Evolutionary conservation across 2,113 vertebrate genomes (phyloP), one percentile per base, ranked within the genome.

Genomic region (Tautogolabrus adspersus): DNA sequence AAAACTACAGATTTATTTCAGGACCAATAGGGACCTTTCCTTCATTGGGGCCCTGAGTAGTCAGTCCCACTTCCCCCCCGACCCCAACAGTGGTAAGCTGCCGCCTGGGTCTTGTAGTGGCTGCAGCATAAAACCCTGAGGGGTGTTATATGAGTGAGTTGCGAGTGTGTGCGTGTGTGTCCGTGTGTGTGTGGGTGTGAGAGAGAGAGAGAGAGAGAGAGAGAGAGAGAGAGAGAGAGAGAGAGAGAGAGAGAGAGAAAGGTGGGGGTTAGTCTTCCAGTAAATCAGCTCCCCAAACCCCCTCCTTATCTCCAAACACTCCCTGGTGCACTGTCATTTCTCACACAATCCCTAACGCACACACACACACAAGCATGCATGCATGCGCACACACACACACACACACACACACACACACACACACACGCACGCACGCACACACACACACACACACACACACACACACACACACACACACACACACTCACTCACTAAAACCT

Each of bases 281-380:
- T 83, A 91, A 91, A 88, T 83, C 82, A 83, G 64, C 70, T 75
- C 71, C 52, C 19, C 22, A 16, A 72, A 10, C 21, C 56, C 66
- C 59, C 59, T 47, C 65, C 37, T 55, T 68, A 52, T 54, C 61
- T 75, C 63, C 11, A 23, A 81, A 12, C n/a, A 34, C 46, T 69
- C 55, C 13, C 23, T 34, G 26, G 16, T 62, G 26, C 54, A 74
- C 57, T 10, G 8, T 47, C 49, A 26, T 42, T 18, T 49, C 47
- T 56, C 52, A 59, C 60, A 64, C 58, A 55, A 56, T 46, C n/a
- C n/a, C 49, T 55, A 30, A 68, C 18, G 38, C 67, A 63, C 60
- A 62, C 61, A 64, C 67, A 63, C 60, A 62, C 61, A 64, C 52
- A 60, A 51, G 42, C 46, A 67, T 21, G 38, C 26, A 68, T 18